Evolutionary conservation across 2,888 invertebrate genomes (phyloP), one percentile per base, ranked within the genome.

Genomic region (Caenorhabditis sp.): DNA sequence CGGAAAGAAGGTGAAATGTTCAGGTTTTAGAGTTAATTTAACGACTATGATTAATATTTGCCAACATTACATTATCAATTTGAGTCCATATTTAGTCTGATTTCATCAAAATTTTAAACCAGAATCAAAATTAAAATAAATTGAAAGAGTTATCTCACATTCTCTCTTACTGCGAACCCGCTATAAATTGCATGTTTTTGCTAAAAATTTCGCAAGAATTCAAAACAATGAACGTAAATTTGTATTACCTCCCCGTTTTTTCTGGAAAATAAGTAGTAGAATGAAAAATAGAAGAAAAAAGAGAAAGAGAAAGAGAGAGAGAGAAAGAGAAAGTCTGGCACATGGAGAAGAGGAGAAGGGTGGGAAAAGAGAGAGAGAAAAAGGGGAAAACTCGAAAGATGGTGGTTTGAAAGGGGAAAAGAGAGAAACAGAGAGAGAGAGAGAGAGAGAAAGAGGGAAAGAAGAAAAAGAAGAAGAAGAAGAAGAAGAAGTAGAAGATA

Each of bases 311-410:
- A 59, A 58, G 32, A 35, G 15, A 15, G 62, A 45, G 46, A 27
- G 45, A 52, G 63, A 32, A 48, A 22, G 27, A 32, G 27, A 24
- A 13, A n/a, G n/a, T n/a, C n/a, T n/a, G n/a, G n/a, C n/a, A n/a
- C n/a, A n/a, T n/a, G n/a, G 50, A 17, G 63, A 45, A 35, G 45
- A 15, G 30, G 17, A 56, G 56, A 24, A 48, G 27, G 48, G 46
- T 56, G 41, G 37, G 15, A 66, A 48, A 66, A 48, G 46, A 52
- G 50, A 53, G 24, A 45, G 52, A 56, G 73, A 65, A 52, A 59
- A 39, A 48, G 37, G 46, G 24, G 9, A 39, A 56, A 66, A 48
- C 30, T 35, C 24, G 53, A 63, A 20, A 41, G 41, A 17, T 7
- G 41, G n/a, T n/a, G n/a, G n/a, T n/a, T 41, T 13, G 41, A 4